Evolutionary conservation across 2,113 vertebrate genomes (phyloP).

Genomic region (Podarcis raffonei): DNA sequence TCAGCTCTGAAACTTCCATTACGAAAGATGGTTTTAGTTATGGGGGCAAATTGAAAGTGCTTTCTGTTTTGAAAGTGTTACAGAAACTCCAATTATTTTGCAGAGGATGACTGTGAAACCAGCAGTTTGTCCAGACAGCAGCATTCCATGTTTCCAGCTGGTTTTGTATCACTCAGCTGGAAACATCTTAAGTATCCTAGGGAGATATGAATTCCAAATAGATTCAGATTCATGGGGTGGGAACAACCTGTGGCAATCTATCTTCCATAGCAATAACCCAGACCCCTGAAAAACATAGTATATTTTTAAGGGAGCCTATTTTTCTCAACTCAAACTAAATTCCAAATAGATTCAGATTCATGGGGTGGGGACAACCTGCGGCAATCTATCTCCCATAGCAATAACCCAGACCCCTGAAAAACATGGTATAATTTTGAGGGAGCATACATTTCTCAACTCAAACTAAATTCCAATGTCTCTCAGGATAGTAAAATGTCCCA

Average conservation of each 20-base stretch:
- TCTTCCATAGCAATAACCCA: not conserved
- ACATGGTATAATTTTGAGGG: not conserved
- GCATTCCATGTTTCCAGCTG: not conserved
- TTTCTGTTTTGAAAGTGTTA: not conserved
- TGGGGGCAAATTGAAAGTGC: not conserved
- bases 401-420: not conserved
- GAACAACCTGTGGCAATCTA: not conserved
- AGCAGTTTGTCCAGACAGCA: not conserved
- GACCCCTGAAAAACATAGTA: not conserved
- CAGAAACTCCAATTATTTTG: not conserved
- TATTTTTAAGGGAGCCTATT: too few species aligned
- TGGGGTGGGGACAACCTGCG: not conserved
- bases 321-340: not conserved
- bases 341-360: not conserved
- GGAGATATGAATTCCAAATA: not conserved
- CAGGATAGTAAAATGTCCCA: too few species aligned
- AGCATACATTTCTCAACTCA: too few species aligned
- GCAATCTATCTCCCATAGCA: not conserved
- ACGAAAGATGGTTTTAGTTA: not conserved
- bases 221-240: not conserved
- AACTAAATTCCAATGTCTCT: too few species aligned
- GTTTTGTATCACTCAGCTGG: not conserved
- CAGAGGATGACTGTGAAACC: not conserved
- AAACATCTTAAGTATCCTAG: not conserved
- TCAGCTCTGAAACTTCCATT: not conserved